Evolutionary conservation across 64 coral and sea anemone species (phyloP).

Genomic region (Pachyseris speciosa): DNA sequence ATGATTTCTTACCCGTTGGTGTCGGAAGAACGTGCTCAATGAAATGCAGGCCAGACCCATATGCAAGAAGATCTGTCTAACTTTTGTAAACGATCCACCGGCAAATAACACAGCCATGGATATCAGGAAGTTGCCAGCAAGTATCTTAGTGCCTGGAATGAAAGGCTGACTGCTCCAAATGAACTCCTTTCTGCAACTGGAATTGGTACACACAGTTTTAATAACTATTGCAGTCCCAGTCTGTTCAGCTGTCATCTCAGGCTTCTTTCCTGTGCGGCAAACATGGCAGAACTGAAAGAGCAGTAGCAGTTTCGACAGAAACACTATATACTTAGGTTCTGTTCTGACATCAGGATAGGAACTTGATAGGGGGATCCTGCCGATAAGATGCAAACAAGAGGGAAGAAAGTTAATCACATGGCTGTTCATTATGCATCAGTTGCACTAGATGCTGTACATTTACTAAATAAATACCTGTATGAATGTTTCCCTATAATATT

Average conservation of each 20-base stretch:
- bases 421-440: background rate
- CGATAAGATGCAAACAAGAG: background rate
- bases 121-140: conserved; percentile 54
- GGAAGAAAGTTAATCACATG: background rate
- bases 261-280: background rate
- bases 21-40: conserved; percentile 54
- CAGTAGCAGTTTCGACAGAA: conserved; percentile 58
- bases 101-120: conserved; percentile 37
- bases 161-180: conserved; percentile 58
- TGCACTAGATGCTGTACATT: background rate
- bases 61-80: conserved; percentile 41
- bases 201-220: conserved; percentile 35
- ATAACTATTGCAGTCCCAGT: conserved; percentile 24
- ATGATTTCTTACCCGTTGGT: conserved; percentile 20
- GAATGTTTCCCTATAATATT: background rate
- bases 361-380: background rate
- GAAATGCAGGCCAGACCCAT: conserved; percentile 56
- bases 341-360: background rate
- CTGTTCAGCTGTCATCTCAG: background rate
- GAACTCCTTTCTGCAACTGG: conserved; percentile 24
- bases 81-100: conserved; percentile 37
- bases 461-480: background rate
- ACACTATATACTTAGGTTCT: conserved; percentile 60
- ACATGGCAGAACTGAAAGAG: conserved; percentile 53
- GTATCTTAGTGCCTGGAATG: conserved; percentile 40